Percentiles rank a stretch among this genome's conserved stretches.
Evolutionary conservation across 1,140 invertebrate species (phyloP).

Genomic region (Vanessa tameamea): DNA sequence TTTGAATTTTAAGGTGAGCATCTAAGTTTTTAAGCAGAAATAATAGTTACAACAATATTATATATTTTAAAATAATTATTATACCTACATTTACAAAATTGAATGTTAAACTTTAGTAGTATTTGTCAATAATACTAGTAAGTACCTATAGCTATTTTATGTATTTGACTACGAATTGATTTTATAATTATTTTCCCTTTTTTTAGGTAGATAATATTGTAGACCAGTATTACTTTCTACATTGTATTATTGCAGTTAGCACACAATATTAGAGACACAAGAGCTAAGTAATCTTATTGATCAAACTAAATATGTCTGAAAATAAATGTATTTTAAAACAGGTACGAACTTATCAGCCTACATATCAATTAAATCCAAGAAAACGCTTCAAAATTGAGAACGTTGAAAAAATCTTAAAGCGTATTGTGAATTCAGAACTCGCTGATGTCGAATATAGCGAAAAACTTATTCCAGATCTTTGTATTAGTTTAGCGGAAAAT

Average conservation of each 20-base stretch:
- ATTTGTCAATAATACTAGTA: no score
- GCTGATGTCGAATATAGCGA: constrained; percentile 75
- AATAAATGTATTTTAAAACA: constrained; percentile 56
- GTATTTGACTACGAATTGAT: no score
- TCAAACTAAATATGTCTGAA: constrained; percentile 58
- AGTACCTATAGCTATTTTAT: background rate
- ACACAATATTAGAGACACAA: background rate
- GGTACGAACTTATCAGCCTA: constrained; percentile 73
- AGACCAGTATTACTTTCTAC: background rate
- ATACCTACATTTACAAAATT: no score
- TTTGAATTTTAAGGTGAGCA: no score
- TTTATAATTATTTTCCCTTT: no score
- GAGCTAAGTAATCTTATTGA: constrained; percentile 47
- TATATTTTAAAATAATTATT: no score
- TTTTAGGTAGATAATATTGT: no score
- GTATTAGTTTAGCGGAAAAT: constrained; percentile 61
- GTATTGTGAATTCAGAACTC: constrained; percentile 66
- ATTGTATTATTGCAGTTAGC: background rate
- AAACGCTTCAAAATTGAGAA: constrained; percentile 66
- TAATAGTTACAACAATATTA: no score
- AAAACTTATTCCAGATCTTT: constrained; percentile 68
- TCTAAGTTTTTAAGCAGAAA: no score
- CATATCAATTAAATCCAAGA: constrained; percentile 69
- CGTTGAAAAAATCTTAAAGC: constrained; percentile 64
- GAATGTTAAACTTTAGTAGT: no score